These are phyloP conservation scores for Latrodectus hesperus DNA, from an alignment of 2,888 invertebrate genomes.

Conservation along the genomic window DNA sequence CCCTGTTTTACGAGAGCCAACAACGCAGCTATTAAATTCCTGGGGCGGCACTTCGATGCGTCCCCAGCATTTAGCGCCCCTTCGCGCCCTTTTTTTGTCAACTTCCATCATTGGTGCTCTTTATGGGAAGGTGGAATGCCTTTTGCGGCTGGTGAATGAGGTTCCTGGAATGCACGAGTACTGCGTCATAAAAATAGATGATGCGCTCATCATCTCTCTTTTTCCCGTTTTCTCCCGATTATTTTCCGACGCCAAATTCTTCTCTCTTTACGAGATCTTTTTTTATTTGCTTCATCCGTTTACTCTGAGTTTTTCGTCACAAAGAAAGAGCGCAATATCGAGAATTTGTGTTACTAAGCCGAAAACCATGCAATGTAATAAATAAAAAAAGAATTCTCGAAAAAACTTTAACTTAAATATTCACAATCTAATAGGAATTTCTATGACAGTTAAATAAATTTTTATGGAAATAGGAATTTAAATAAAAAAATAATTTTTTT, in stretches of 20 bases:
- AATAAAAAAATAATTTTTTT: too few species aligned
- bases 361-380: too few species aligned
- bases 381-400: too few species aligned
- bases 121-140: constrained; percentile 36
- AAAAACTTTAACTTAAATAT: too few species aligned
- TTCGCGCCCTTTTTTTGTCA: constrained; percentile 1
- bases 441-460: too few species aligned
- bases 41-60: constrained; percentile 13
- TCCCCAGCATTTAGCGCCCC: neutral
- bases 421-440: too few species aligned
- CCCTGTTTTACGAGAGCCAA: constrained; percentile 57
- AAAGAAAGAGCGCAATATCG: too few species aligned
- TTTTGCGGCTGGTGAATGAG: constrained; percentile 48
- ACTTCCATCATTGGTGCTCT: neutral
- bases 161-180: constrained; percentile 32
- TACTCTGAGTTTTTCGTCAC: neutral
- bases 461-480: too few species aligned
- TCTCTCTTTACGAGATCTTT: neutral
- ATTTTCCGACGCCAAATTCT: constrained; percentile 16
- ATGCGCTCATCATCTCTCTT: constrained; percentile 46
- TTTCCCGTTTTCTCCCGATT: constrained; percentile 13
- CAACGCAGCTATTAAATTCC: constrained; percentile 65
- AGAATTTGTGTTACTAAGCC: too few species aligned
- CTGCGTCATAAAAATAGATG: constrained; percentile 58
- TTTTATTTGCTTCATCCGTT: neutral